Conservation (phyloP, 2,113 vertebrate genomes). For the Hippoglossus stenolepis region DNA sequence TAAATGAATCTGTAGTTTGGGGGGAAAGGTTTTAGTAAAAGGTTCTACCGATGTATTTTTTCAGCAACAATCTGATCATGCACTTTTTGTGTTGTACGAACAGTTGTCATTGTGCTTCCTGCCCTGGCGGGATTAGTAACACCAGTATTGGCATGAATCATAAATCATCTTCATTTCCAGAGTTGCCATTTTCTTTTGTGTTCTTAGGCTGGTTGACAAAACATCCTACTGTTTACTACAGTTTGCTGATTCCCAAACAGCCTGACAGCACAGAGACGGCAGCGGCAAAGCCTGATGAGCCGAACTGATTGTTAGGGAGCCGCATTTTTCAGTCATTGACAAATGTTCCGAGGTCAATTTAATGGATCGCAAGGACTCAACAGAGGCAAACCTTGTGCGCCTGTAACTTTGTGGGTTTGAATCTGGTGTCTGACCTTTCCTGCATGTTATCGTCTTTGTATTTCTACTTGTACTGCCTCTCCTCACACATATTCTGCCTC, state of each 20-base stretch:
- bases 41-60: constrained; percentile 20
- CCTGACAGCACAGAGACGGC: constrained; percentile 50
- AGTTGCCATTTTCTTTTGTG: constrained; percentile 26
- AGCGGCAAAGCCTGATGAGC: constrained; percentile 48
- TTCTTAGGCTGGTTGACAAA: constrained; percentile 55
- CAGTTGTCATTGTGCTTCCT: constrained; percentile 34
- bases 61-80: constrained; percentile 11
- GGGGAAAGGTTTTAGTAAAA: not conserved
- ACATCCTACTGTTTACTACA: constrained; percentile 57
- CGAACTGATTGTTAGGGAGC: constrained; percentile 53
- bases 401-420: constrained; percentile 50
- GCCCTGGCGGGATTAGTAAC: constrained; percentile 35
- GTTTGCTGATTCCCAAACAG: constrained; percentile 59
- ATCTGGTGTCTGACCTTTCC: constrained; percentile 53
- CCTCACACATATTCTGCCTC: not conserved
- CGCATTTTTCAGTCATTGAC: constrained; percentile 3
- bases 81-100: constrained; percentile 21
- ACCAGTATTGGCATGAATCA: constrained; percentile 32
- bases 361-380: constrained; percentile 52
- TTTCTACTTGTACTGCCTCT: constrained; percentile 4
- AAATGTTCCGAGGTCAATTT: constrained; percentile 66
- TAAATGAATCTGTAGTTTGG: not conserved
- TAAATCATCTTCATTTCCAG: constrained; percentile 50
- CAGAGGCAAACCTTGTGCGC: constrained; percentile 25
- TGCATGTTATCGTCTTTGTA: constrained; percentile 15